These are phyloP conservation scores for Mesorhabditis belari DNA, from an alignment of 2,888 invertebrate genomes.

Conservation along the genomic window DNA sequence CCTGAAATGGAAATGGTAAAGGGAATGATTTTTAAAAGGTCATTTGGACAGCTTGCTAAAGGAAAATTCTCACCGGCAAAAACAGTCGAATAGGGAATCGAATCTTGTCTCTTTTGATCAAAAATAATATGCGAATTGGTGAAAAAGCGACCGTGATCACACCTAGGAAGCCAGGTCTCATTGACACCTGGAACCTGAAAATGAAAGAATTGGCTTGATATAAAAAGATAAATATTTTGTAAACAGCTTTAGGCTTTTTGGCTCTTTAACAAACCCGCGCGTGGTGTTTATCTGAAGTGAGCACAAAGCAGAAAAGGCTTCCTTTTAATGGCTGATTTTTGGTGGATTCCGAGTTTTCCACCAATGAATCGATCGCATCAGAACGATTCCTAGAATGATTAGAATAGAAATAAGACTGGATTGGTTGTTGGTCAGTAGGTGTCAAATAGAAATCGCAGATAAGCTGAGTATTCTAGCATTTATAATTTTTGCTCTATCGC, in stretches of 20 bases:
- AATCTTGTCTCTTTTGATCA: neutral
- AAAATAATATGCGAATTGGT: slow-evolving; percentile 18
- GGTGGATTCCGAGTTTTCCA: slow-evolving; percentile 18
- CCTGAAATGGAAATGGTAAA: neutral
- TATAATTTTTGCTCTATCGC: no score
- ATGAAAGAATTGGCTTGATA: no score
- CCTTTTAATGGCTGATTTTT: slow-evolving; percentile 18
- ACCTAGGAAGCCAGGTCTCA: slow-evolving; percentile 36
- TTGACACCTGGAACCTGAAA: slow-evolving; percentile 20
- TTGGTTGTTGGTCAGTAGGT: no score
- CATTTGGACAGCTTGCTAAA: neutral
- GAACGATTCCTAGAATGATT: neutral
- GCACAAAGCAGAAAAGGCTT: slow-evolving; percentile 24
- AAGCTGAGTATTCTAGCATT: no score
- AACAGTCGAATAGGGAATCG: slow-evolving; percentile 24
- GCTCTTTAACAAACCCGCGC: slow-evolving; percentile 16
- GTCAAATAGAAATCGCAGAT: no score
- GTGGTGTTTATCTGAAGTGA: slow-evolving; percentile 20
- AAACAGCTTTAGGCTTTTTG: no score
- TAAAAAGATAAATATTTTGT: no score
- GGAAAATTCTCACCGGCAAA: slow-evolving; percentile 6
- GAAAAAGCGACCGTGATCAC: slow-evolving; percentile 40
- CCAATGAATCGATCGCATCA: neutral
- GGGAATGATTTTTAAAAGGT: no score
- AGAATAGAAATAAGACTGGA: no score